Evolutionary conservation across 2,797 vertebrate species (phyloP), one percentile per base, ranked within the genome.

Genomic region (Amblyopsis hoosieri): DNA sequence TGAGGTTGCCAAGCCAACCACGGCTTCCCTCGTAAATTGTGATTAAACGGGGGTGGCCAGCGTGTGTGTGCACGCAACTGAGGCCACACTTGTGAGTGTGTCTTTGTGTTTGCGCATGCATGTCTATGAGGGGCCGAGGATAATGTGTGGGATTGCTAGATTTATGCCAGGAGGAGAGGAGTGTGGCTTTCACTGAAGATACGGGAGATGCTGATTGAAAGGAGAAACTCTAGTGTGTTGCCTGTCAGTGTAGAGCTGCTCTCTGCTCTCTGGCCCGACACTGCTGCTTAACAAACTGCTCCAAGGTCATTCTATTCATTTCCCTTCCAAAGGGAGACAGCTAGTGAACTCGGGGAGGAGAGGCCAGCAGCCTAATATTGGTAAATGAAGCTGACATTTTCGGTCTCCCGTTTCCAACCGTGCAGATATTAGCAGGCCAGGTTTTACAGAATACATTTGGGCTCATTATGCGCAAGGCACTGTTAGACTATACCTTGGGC

Each of bases 241-340:
- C 29, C 2, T 72, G 72, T 69, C 76, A 55, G 69, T 17, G 63
- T 58, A 3, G 62, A 60, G 71, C 76, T 66, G 61, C 72, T 83
- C 67, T 55, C 55, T 71, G 72, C 67, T 78, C 66, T 72, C 53
- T 4, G 14, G 50, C 59, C 75, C 83, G 77, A 84, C 85, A 83
- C 77, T 4, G 10, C 79, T 71, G 84, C 81, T 87, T 80, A 80
- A 86, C 81, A 76, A 81, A 76, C 79, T 78, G 82, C 75, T 82
- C 78, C 33, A 48, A 73, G 84, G 87, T 89, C 87, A 81, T 66
- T 55, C 71, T 62, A 68, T 86, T 87, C 69, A 83, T 71, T 74
- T 72, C 60, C 47, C 11, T 62, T 76, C 69, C 75, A 66, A 75
- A 47, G 49, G 17, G 48, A 54, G 56, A 57, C 10, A 48, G 52